Percentiles rank a stretch among this genome's conserved stretches.
These are phyloP conservation scores for Rhinichthys klamathensis DNA, from an alignment of 2,113 vertebrate genomes.

Conservation along the genomic window DNA sequence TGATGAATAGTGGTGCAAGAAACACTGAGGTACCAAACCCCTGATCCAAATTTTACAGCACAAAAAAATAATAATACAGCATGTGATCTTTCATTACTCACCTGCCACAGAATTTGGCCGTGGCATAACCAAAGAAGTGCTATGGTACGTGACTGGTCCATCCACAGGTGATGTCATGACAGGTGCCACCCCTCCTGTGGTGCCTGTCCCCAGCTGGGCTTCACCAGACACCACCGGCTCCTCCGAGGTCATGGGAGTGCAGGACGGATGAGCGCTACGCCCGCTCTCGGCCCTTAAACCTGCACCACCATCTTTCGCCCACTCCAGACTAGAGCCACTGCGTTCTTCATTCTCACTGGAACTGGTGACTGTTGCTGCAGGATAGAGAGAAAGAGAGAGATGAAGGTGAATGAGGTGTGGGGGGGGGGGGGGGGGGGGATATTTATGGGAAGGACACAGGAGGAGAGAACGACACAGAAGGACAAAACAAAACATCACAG, in stretches of 20 bases:
- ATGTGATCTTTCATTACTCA: constrained; percentile 63
- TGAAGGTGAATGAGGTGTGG: not conserved
- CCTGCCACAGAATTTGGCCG: constrained; percentile 98
- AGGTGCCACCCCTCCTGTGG: constrained; percentile 75
- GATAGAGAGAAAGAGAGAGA: constrained; percentile 9
- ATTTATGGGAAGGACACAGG: constrained; percentile 8
- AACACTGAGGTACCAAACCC: not conserved
- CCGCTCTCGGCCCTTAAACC: constrained; percentile 58
- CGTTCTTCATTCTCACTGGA: constrained; percentile 98
- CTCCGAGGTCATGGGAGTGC: constrained; percentile 82
- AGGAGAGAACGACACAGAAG: constrained; percentile 13
- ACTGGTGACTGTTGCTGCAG: constrained; percentile 92
- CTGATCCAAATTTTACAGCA: not conserved
- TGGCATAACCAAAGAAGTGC: constrained; percentile 86
- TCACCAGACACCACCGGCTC: constrained; percentile 66
- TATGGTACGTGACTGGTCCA: constrained; percentile 66
- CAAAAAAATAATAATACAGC: not conserved
- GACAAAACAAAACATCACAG: constrained; percentile 9
- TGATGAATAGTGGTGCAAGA: constrained; percentile 1
- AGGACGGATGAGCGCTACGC: constrained; percentile 74
- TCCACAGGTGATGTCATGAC: constrained; percentile 65
- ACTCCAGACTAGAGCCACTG: constrained; percentile 88
- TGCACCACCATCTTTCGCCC: constrained; percentile 85
- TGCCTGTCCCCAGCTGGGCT: constrained; percentile 57
- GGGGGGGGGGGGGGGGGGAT: constrained; percentile 18